These are phyloP conservation scores for Pavo muticus DNA, from an alignment of 2,113 vertebrate species.

Conservation along the genomic window DNA sequence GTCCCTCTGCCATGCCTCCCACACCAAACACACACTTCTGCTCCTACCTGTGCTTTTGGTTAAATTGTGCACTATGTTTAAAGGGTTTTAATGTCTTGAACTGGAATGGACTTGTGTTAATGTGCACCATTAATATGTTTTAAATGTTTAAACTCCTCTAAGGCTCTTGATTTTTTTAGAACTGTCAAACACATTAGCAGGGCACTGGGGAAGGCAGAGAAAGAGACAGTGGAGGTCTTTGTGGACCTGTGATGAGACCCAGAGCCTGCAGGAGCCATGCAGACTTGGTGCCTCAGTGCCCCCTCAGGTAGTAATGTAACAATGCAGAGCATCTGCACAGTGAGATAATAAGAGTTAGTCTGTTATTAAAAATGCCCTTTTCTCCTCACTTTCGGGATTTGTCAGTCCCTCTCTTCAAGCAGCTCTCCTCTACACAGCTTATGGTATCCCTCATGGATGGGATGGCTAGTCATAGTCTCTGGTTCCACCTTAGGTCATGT, in stretches of 20 bases:
- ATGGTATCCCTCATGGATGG: background rate
- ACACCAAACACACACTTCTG: accelerated
- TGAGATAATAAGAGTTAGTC: background rate
- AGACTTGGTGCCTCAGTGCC: background rate
- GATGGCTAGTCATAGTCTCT: background rate
- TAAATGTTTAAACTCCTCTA: slow-evolving; percentile 48
- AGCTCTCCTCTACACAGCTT: background rate
- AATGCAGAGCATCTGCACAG: background rate
- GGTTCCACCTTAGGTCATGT: background rate
- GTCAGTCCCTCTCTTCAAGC: background rate
- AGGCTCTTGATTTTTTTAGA: slow-evolving; percentile 6
- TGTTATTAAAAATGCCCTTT: background rate
- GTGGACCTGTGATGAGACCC: background rate
- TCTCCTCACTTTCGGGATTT: background rate
- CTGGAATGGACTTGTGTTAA: slow-evolving; percentile 13
- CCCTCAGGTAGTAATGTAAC: background rate
- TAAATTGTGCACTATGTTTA: background rate
- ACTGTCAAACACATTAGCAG: background rate
- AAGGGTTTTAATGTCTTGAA: background rate
- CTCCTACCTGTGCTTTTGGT: background rate
- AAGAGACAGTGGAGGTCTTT: background rate
- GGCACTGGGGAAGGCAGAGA: background rate
- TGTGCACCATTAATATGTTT: background rate
- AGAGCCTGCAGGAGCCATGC: background rate
- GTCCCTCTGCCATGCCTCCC: background rate